Percentiles rank a stretch among this genome's conserved stretches.
These are phyloP conservation scores for Streptopelia turtur DNA, from an alignment of 2,797 vertebrate genomes.

Conservation along the genomic window DNA sequence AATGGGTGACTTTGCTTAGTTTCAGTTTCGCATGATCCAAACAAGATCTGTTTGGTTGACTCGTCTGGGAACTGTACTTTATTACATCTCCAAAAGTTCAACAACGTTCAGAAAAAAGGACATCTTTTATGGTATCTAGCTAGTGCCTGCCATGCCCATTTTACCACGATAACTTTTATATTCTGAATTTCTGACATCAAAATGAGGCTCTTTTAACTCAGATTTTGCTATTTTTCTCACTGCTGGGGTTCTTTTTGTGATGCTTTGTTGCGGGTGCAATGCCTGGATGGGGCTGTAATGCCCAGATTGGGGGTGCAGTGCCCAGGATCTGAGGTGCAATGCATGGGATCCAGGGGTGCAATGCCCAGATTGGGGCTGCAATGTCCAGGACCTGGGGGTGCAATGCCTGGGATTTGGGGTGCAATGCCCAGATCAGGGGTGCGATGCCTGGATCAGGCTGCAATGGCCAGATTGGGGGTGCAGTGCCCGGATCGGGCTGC, in stretches of 20 bases:
- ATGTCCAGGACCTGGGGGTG: not conserved
- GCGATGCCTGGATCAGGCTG: no score
- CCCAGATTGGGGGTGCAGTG: rapidly evolving
- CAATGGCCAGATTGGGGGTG: no score
- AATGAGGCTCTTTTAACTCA: not conserved
- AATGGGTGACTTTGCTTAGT: slow-evolving; percentile 60
- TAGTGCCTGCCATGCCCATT: not conserved
- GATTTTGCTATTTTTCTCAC: not conserved
- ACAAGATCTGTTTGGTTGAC: slow-evolving; percentile 48
- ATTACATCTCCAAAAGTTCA: slow-evolving; percentile 36
- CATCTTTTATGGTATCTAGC: not conserved
- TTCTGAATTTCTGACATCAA: not conserved
- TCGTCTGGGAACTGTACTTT: slow-evolving; percentile 9
- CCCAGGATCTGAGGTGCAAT: rapidly evolving
- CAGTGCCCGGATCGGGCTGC: no score
- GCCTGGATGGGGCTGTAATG: not conserved
- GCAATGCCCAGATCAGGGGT: not conserved
- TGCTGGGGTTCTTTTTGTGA: not conserved
- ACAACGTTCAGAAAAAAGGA: not conserved
- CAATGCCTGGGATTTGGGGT: no score
- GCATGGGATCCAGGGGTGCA: no score
- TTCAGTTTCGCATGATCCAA: slow-evolving; percentile 68
- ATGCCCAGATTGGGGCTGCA: rapidly evolving
- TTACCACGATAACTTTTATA: not conserved
- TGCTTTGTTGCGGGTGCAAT: not conserved